Evolutionary conservation across 1,140 invertebrate genomes (phyloP), one percentile per base, ranked within the genome.

Genomic region (Thrips palmi): DNA sequence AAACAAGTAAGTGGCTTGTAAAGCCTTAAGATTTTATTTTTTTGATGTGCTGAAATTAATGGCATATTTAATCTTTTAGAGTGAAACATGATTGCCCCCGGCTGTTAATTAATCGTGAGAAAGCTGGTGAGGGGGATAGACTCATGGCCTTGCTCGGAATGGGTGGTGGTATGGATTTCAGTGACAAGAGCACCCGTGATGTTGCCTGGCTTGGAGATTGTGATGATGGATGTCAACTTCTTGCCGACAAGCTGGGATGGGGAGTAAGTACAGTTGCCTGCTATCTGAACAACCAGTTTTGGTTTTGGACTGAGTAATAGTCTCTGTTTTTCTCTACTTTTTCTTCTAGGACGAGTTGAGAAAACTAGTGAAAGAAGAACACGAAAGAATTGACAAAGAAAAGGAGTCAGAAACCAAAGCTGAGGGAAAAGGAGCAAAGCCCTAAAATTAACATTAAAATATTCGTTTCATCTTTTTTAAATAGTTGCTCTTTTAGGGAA

Each of bases 211-310:
- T 88, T 24, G 85, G 86, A 1, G 74, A 85, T 47, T 92, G 88
- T 56, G 88, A 97, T 61, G 74, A 79, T 36, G 86, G 84, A 2
- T 84, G 82, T 52, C 52, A 64, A 45, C 57, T 71, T 10, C 54
- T 96, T 19, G 85, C 81, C 17, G 73, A 85, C 25, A 70, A 71
- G 51, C 61, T 96, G 2, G 87, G 83, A 14, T 94, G 86, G 85
- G 37, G 37, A 14, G 44, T 45, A 37, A 45, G 43, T 44, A 4
- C 20, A 37, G 7, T 6, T 4, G 20, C 24, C 29, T 40, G 15
- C 17, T 4, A 15, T 40, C 11, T 10, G 8, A 37, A 40, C 11
- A 14, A 8, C 5, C 37, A 21, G 21, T 40, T 10, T 10, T 5
- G 7, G 29, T 40, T 37, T 11, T 19, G n/a, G 32, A 12, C 10